Conservation (phyloP, 2,797 vertebrate genomes). For the Scolopax rusticola region DNA sequence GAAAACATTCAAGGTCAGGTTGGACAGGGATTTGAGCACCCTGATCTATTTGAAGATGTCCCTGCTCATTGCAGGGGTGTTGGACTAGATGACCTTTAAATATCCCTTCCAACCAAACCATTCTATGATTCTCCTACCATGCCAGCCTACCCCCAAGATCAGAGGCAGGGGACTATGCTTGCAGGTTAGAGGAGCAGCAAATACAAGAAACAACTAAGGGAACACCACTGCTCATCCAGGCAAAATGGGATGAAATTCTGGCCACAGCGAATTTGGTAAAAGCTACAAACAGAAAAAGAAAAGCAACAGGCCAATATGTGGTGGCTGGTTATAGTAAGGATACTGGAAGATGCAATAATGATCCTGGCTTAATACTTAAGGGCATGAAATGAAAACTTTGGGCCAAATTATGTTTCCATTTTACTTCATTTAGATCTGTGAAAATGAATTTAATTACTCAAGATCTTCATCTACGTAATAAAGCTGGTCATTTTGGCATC, state of each 20-base stretch:
- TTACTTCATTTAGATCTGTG: slow-evolving; percentile 7
- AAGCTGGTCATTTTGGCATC: slow-evolving; percentile 45
- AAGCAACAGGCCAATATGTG: neutral
- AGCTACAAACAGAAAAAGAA: neutral
- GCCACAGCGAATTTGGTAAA: neutral
- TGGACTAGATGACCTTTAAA: neutral
- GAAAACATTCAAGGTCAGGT: neutral
- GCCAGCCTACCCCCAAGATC: neutral
- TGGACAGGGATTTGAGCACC: neutral
- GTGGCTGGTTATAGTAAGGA: neutral
- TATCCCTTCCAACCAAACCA: neutral
- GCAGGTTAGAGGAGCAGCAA: neutral
- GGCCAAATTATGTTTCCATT: slow-evolving; percentile 34
- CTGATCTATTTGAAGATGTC: neutral
- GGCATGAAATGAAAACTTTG: slow-evolving; percentile 17
- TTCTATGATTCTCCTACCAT: neutral
- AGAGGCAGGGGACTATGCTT: neutral
- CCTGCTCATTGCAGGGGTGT: accelerated
- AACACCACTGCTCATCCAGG: neutral
- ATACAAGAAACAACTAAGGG: neutral
- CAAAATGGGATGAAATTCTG: neutral
- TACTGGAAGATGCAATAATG: neutral
- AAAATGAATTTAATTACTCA: slow-evolving; percentile 45
- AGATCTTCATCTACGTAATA: slow-evolving; percentile 6
- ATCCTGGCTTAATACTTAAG: neutral